Percentiles rank a stretch among this genome's conserved stretches.
Evolutionary conservation across 2,113 vertebrate genomes (phyloP).

Genomic region (Indicator indicator): DNA sequence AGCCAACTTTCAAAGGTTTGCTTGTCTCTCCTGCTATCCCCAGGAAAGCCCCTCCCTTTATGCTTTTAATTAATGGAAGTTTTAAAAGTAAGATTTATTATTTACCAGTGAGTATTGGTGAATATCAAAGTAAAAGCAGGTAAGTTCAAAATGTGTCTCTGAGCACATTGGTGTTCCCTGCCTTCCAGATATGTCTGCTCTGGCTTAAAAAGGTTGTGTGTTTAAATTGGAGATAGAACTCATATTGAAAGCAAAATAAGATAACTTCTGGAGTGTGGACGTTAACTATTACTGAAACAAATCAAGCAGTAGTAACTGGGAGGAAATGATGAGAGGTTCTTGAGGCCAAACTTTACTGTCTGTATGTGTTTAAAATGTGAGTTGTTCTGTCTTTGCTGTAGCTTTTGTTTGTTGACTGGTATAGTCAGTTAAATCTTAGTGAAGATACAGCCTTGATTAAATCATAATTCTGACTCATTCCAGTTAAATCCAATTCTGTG

Average conservation of each 20-base stretch:
- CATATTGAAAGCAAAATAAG: neutral
- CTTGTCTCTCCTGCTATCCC: neutral
- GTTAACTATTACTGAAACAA: fast-evolving
- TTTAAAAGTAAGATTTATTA: neutral
- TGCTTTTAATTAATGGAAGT: neutral
- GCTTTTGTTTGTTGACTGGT: neutral
- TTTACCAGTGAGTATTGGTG: neutral
- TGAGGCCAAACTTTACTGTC: neutral
- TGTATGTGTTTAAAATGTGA: neutral
- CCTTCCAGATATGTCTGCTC: neutral
- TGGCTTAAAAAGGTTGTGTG: neutral
- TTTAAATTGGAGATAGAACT: neutral
- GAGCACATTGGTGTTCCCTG: neutral
- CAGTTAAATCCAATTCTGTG: too few relatives aligned
- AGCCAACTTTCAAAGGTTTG: neutral
- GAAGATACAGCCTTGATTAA: neutral
- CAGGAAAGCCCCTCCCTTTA: neutral
- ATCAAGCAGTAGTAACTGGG: neutral
- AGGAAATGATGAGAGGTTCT: neutral
- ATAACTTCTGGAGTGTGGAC: neutral
- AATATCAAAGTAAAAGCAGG: neutral
- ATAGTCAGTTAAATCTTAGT: neutral
- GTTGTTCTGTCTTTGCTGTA: neutral
- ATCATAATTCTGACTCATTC: neutral
- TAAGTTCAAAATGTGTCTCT: neutral